Evolutionary conservation across 2,888 invertebrate species (phyloP).

Genomic region (Drosophila gaucha): DNA sequence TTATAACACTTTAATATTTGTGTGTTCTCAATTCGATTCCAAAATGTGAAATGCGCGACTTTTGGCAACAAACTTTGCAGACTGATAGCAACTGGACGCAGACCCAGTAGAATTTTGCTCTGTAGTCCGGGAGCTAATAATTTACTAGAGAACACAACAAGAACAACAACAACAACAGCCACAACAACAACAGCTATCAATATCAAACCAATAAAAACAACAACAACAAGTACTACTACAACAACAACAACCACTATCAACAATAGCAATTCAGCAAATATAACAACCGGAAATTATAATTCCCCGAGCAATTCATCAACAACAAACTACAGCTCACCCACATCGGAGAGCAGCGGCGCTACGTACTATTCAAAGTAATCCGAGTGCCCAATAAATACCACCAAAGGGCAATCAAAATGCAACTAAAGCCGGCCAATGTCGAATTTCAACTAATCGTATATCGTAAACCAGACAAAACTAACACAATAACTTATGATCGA

Average conservation of each 20-base stretch:
- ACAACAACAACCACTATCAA: slow-evolving; percentile 24
- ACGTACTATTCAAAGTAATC: slow-evolving; percentile 72
- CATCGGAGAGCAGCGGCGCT: slow-evolving; percentile 72
- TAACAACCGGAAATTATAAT: slow-evolving; percentile 30
- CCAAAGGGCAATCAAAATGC: slow-evolving; percentile 33
- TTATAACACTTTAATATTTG: slow-evolving; percentile 38
- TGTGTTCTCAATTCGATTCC: slow-evolving; percentile 36
- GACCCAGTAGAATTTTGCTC: slow-evolving; percentile 83
- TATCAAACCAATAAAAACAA: slow-evolving; percentile 44
- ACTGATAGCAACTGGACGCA: slow-evolving; percentile 85
- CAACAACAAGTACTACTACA: slow-evolving; percentile 32
- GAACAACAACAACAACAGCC: slow-evolving; percentile 42
- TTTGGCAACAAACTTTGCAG: slow-evolving; percentile 79
- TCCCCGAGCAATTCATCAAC: slow-evolving; percentile 57
- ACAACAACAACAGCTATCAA: slow-evolving; percentile 37
- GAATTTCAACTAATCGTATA: slow-evolving; percentile 62
- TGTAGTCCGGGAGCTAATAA: slow-evolving; percentile 78
- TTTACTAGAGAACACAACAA: slow-evolving; percentile 63
- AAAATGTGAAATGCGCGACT: slow-evolving; percentile 13
- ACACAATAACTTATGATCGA: slow-evolving; percentile 26
- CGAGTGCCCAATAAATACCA: slow-evolving; percentile 48
- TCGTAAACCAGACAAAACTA: slow-evolving; percentile 30
- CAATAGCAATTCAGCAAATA: slow-evolving; percentile 29
- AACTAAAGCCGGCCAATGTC: slow-evolving; percentile 73
- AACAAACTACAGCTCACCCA: slow-evolving; percentile 68